Base-by-base conservation (phyloP, 1,140 invertebrate species). In the Melanaphis sacchari region DNA sequence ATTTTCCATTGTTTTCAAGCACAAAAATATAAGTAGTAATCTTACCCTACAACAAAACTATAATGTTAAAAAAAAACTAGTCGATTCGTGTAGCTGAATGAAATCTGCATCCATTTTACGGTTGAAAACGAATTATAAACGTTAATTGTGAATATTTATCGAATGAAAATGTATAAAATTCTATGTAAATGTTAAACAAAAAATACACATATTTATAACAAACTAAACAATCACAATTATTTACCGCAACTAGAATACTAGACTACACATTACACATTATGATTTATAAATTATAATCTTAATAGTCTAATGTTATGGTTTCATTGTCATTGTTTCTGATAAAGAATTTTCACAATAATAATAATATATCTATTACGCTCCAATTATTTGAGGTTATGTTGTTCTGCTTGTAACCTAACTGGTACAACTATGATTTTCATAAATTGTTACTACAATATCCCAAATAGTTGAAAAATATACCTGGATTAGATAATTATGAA, bases 1-100 rank as follows among this genome's bases (percentile, higher is more conserved):
- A 93, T 93, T 84, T 93, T 85, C 81, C 91, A 93, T 93, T 54
- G n/a, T 91, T 46, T 84, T 92, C 15, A 36, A 31, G 31, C 36
- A 11, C 2, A 36, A 24, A 4, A 52, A 89, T 8, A 36, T 4
- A 26, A 49, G 54, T n/a, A 2, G 82, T 18, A 5, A 76, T 76
- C 5, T 36, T n/a, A 76, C 59, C 18, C 31, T n/a, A 76, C n/a
- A n/a, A 36, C 5, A 76, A n/a, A 36, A 15, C 31, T 76, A n/a
- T 76, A 76, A 76, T 15, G 11, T 31, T 76, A n/a, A 76, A 87
- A 87, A 49, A 84, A 87, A 41, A 85, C n/a, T 21, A 36, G 24
- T 31, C 18, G 2, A 31, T 36, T 5, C 31, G 15, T 87, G 41
- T 87, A 7, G 22, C 11, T 89, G 46, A 24, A 89, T 36, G n/a